Evolutionary conservation across 2,797 vertebrate genomes (phyloP), one percentile per base, ranked within the genome.

Genomic region (Gobio occitaniae): DNA sequence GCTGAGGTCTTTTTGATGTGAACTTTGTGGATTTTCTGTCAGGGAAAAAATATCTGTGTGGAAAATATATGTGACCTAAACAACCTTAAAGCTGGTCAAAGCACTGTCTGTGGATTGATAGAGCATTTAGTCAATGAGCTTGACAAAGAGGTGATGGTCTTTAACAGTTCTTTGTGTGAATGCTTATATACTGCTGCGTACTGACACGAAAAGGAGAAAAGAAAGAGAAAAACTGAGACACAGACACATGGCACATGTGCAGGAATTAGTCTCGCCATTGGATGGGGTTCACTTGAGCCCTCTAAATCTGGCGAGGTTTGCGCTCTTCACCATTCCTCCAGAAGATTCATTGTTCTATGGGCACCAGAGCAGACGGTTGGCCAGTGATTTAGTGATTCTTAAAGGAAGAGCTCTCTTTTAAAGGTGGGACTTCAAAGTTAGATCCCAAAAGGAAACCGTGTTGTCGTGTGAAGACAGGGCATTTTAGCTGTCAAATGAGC

Each of bases 401-500:
- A 66, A 81, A 68, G 76, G 75, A 68, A 56, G 68, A 85, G 74
- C 38, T 82, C 59, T 61, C 80, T 82, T 83, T 83, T 79, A 79
- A 82, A 85, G 74, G 68, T 72, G 66, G 44, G 29, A 87, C 86
- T 87, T 85, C 86, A 87, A 85, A 87, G 86, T 63, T 61, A 59
- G 36, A 72, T 87, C 79, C n/a, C 75, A 85, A 82, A 87, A 50
- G 66, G 54, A 75, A 71, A 81, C 48, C 75, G 50, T 70, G 70
- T 70, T 71, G 50, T 56, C 36, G 15, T 61, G 6, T 36, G 32
- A 63, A 47, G 56, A 19, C 56, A 38, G 19, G 36, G 36, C 59
- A 77, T 87, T 48, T 75, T 65, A 80, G 74, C 25, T 61, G 72
- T 80, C 76, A 80, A 56, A 56, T 63, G 36, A 25, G 12, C 69